Conservation (phyloP, 2,113 vertebrate species). For the Semnopithecus entellus region DNA sequence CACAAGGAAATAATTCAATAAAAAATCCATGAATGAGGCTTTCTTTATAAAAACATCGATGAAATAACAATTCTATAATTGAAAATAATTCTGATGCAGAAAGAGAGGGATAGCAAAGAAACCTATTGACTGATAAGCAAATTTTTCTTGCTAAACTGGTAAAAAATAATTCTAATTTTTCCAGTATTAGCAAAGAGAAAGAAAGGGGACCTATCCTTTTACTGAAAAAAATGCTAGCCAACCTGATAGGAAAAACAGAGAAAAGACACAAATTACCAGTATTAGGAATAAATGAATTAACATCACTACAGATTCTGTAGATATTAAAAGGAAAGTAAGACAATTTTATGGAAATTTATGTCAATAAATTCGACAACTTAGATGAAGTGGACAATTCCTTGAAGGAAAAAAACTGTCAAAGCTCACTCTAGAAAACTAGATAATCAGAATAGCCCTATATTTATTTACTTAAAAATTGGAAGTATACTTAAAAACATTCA, state of each 20-base stretch:
- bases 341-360: neutral
- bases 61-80: neutral
- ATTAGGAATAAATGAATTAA: neutral
- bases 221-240: neutral
- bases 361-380: neutral
- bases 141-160: neutral
- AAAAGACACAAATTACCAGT: neutral
- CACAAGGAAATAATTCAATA: neutral
- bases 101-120: neutral
- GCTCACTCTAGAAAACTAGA: neutral
- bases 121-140: neutral
- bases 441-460: neutral
- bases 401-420: neutral
- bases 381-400: neutral
- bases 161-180: neutral
- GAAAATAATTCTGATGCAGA: neutral
- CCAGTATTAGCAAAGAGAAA: neutral
- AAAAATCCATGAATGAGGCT: neutral
- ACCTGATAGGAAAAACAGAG: neutral
- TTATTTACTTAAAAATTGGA: neutral
- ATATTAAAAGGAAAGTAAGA: neutral
- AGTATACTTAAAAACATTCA: neutral
- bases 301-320: neutral
- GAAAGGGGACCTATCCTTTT: neutral
- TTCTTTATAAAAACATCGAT: neutral